A percentile compares a stretch with the other conserved stretches of the same genome.
Conservation (phyloP, 2,113 vertebrate genomes). For the Chaetodon trifascialis region DNA sequence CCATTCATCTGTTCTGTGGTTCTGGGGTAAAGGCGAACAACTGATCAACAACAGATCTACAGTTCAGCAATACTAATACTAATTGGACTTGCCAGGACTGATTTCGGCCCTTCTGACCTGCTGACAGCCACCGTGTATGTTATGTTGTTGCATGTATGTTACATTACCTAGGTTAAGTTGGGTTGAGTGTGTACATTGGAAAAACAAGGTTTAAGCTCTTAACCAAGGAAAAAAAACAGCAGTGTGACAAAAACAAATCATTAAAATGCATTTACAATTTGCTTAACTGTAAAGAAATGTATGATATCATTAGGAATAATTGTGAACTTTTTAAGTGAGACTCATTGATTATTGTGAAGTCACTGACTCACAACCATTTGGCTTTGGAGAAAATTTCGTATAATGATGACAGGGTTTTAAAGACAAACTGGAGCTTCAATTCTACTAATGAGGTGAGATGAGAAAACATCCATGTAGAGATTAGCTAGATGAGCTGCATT, state of each 20-base stretch:
- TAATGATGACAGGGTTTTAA: background rate
- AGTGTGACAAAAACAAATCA: background rate
- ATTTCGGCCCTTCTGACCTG: no score
- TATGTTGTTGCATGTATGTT: no score
- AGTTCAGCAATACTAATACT: no score
- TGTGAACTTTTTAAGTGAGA: background rate
- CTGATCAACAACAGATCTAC: no score
- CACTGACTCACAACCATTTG: background rate
- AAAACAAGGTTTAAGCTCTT: background rate
- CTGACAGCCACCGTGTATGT: no score
- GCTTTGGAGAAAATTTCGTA: background rate
- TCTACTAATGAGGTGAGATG: no score
- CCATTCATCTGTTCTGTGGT: no score
- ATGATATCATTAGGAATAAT: background rate
- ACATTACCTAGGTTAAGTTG: no score
- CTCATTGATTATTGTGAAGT: background rate
- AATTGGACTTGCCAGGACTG: no score
- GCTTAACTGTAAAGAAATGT: background rate
- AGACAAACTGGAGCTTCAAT: no score
- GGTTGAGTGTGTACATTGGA: no score
- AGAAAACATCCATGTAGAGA: background rate
- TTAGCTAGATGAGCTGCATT: background rate
- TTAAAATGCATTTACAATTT: background rate
- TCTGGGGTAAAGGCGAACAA: no score
- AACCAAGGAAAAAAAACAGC: background rate